These are phyloP conservation scores for Hirtodrosophila cameraria DNA, from an alignment of 2,888 invertebrate species.

Conservation along the genomic window DNA sequence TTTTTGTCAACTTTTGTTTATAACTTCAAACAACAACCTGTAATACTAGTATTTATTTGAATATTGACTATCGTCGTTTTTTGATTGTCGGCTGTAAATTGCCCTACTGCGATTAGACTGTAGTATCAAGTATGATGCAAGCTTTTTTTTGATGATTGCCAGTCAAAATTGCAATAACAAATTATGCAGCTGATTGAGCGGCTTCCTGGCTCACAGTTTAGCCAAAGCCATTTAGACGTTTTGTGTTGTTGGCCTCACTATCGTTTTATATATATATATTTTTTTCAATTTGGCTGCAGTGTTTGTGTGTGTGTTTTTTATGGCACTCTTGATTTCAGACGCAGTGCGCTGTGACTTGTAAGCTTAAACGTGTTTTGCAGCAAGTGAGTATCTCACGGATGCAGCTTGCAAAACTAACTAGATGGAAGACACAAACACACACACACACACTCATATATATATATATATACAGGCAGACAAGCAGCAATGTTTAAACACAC, in stretches of 20 bases:
- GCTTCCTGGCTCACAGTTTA: constrained; percentile 67
- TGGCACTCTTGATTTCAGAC: constrained; percentile 65
- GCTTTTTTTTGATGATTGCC: constrained; percentile 28
- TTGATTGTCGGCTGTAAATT: constrained; percentile 8
- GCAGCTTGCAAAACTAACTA: constrained; percentile 70
- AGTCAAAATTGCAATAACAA: constrained; percentile 49
- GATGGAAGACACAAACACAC: constrained; percentile 29
- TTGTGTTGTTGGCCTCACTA: constrained; percentile 38
- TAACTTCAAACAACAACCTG: constrained; percentile 10
- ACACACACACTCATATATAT: constrained; percentile 14
- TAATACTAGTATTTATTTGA: constrained; percentile 10
- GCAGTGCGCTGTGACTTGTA: constrained; percentile 48
- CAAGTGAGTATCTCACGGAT: constrained; percentile 70
- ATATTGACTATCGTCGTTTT: constrained; percentile 27
- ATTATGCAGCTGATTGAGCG: constrained; percentile 41
- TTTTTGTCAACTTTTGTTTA: constrained; percentile 25
- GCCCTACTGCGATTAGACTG: constrained; percentile 9
- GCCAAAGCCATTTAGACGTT: constrained; percentile 53
- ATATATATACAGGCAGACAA: constrained; percentile 34
- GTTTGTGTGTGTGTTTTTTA: constrained; percentile 26
- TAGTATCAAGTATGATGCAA: constrained; percentile 36
- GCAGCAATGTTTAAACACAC: too few species aligned
- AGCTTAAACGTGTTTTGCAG: constrained; percentile 65
- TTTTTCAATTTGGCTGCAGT: constrained; percentile 46
- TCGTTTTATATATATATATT: constrained; percentile 12